phyloP scores from a whole-genome alignment of 1,140 invertebrate species.

The Muscidifurax raptorellus region DNA sequence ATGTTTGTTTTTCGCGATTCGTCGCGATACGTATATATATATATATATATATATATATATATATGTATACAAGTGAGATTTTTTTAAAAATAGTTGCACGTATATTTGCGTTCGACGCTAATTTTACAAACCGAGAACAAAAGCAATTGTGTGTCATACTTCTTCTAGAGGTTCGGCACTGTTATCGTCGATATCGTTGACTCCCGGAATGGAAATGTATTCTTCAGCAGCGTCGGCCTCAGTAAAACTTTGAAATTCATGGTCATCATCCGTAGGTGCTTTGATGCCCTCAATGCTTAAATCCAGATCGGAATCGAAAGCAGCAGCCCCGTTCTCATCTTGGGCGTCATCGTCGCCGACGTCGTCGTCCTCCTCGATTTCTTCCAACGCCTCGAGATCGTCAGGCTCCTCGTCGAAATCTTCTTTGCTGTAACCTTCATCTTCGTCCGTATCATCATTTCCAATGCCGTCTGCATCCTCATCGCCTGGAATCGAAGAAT shows the following conservation, averaged over 20 bases:
- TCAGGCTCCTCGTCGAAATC: conserved; percentile 65
- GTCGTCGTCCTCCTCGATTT: conserved; percentile 69
- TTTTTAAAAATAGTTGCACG: too few species aligned
- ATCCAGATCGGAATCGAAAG: conserved; percentile 64
- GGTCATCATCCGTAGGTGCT: conserved; percentile 50
- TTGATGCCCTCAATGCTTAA: conserved; percentile 52
- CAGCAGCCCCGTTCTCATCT: conserved; percentile 45
- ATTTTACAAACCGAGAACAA: too few species aligned
- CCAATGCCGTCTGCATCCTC: conserved; percentile 31
- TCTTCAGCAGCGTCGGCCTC: conserved; percentile 71
- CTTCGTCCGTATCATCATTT: conserved; percentile 59
- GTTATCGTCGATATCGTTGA: conserved; percentile 67
- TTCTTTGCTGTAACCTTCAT: conserved; percentile 64
- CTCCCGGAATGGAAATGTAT: conserved; percentile 68
- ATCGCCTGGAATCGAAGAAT: not conserved
- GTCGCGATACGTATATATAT: too few species aligned
- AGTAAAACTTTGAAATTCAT: conserved; percentile 60
- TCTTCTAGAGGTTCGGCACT: conserved; percentile 71
- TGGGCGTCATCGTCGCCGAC: conserved; percentile 63
- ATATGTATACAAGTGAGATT: too few species aligned
- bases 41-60: too few species aligned
- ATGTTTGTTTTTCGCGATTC: too few species aligned
- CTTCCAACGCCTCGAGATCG: conserved; percentile 64
- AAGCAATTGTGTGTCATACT: conserved; percentile 60
- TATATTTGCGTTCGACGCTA: too few species aligned